These are phyloP conservation scores for Varanus salvator DNA, from an alignment of 2,113 vertebrate genomes.

Conservation along the genomic window DNA sequence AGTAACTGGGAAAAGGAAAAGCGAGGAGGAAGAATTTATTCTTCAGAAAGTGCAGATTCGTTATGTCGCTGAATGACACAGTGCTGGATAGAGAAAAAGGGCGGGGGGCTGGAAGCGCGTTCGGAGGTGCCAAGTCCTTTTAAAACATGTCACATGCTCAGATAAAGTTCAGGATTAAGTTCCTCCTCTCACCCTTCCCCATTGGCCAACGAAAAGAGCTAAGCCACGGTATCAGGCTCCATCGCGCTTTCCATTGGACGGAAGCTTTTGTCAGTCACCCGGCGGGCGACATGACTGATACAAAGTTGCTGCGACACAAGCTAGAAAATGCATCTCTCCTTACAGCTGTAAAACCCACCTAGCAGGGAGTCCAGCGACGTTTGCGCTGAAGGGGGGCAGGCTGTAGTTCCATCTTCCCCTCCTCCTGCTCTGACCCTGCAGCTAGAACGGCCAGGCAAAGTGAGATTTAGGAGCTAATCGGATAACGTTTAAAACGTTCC, in stretches of 20 bases:
- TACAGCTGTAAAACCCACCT: conserved; percentile 73
- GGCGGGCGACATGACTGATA: conserved; percentile 81
- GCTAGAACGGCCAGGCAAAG: background rate
- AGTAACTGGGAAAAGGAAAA: conserved; percentile 45
- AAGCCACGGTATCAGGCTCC: conserved; percentile 44
- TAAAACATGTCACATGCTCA: conserved; percentile 78
- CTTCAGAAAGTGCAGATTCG: conserved; percentile 63
- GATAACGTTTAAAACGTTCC: background rate
- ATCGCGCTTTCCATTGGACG: conserved; percentile 68
- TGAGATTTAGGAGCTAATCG: background rate
- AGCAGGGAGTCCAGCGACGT: background rate
- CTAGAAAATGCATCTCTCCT: conserved; percentile 71
- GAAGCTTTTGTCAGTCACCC: conserved; percentile 62
- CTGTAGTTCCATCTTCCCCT: background rate
- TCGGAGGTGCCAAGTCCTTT: conserved; percentile 71
- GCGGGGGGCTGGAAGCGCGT: background rate
- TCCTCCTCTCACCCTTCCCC: conserved; percentile 59
- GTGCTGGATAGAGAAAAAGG: conserved; percentile 47
- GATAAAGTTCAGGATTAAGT: conserved; percentile 75
- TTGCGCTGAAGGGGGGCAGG: background rate
- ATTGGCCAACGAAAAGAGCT: conserved; percentile 65
- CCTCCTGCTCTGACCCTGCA: background rate
- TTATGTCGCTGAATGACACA: conserved; percentile 68
- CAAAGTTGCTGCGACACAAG: conserved; percentile 85
- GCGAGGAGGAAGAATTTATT: conserved; percentile 39